Conservation (phyloP, 2,113 vertebrate genomes). For the Trichechus manatus region DNA sequence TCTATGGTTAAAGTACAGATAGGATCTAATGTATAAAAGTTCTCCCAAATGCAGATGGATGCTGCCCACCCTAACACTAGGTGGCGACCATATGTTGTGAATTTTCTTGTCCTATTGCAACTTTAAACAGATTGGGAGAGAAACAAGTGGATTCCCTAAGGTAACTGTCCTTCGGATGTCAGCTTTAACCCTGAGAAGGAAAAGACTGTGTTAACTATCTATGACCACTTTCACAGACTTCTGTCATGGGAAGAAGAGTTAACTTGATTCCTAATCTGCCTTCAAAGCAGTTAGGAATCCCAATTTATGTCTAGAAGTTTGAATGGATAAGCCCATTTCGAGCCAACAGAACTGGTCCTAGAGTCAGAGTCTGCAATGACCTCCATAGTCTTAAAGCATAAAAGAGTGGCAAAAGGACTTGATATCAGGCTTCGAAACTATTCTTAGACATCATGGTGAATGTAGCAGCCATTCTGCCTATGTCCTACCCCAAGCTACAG, state of each 20-base stretch:
- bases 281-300: neutral
- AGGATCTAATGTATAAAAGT: neutral
- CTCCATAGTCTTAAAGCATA: neutral
- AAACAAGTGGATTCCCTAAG: neutral
- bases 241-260: neutral
- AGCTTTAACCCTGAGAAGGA: neutral
- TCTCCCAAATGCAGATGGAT: neutral
- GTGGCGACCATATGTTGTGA: neutral
- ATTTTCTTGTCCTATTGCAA: neutral
- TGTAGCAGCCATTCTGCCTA: neutral
- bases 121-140: neutral
- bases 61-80: neutral
- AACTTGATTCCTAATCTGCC: neutral
- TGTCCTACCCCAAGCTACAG: neutral
- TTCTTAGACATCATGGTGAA: neutral
- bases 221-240: neutral
- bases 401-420: neutral
- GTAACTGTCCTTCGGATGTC: neutral
- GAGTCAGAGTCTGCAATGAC: neutral
- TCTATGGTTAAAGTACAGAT: neutral
- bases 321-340: neutral
- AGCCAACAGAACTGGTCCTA: neutral
- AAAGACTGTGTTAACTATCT: neutral
- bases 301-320: neutral
- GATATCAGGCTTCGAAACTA: neutral